Evolutionary conservation across 2,888 invertebrate species (phyloP).

Genomic region (Nyleta sp.): DNA sequence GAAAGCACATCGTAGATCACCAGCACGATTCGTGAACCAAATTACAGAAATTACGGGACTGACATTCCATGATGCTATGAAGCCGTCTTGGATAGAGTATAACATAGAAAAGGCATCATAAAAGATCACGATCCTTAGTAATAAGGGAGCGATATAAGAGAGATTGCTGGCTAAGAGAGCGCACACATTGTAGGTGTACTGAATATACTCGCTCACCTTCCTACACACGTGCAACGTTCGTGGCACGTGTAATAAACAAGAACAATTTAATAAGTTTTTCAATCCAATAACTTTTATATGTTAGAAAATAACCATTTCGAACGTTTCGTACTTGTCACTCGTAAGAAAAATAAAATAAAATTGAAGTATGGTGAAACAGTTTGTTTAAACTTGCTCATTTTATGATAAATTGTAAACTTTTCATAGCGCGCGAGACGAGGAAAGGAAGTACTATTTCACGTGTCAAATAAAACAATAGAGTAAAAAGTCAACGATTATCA

Average conservation of each 20-base stretch:
- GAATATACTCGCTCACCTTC: conserved; percentile 4
- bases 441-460: conserved; percentile 1
- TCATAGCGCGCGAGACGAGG: neutral
- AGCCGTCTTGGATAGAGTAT: neutral
- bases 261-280: neutral
- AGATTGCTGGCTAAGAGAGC: conserved; percentile 10
- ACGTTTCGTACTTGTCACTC: neutral
- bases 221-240: neutral
- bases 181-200: conserved; percentile 8
- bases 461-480: neutral
- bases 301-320: neutral
- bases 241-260: conserved; percentile 5
- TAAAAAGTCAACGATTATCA: conserved; percentile 6
- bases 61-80: neutral
- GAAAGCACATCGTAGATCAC: conserved; percentile 2
- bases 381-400: neutral
- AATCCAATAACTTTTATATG: neutral
- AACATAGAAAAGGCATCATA: conserved; percentile 18
- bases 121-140: conserved; percentile 26
- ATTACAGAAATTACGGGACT: conserved; percentile 24
- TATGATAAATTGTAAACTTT: neutral
- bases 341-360: neutral
- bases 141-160: conserved; percentile 21
- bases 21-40: conserved; percentile 8
- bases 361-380: too few species aligned